These are phyloP conservation scores for Chauna torquata DNA, from an alignment of 2,113 vertebrate genomes.

Conservation along the genomic window DNA sequence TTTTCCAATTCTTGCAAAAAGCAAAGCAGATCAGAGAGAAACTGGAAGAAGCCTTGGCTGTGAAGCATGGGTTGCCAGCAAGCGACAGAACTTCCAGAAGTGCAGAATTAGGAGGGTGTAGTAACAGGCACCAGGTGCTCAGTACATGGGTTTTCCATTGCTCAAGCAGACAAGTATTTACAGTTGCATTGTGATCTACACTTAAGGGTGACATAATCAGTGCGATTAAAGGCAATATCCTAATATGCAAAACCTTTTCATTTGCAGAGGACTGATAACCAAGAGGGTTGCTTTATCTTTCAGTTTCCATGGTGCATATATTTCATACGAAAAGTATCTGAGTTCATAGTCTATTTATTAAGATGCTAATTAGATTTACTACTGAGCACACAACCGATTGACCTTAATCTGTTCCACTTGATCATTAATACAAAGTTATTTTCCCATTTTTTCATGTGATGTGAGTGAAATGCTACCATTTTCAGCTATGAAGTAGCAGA, in stretches of 20 bases:
- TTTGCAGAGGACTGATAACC: neutral
- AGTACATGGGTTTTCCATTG: neutral
- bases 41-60: neutral
- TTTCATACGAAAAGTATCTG: neutral
- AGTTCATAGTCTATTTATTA: neutral
- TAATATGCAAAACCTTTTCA: neutral
- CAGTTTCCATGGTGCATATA: neutral
- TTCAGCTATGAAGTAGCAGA: neutral
- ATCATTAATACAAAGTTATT: neutral
- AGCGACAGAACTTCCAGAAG: neutral
- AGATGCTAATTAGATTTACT: neutral
- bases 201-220: neutral
- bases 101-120: neutral
- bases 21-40: neutral
- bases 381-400: neutral
- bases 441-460: neutral
- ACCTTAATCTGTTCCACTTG: neutral
- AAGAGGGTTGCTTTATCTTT: neutral
- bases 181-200: neutral
- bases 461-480: neutral
- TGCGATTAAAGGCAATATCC: neutral
- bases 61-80: neutral
- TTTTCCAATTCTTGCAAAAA: neutral
- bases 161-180: neutral
- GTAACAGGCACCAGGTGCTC: neutral